Percentiles rank a stretch among this genome's conserved stretches.
phyloP scores from a whole-genome alignment of 2,797 vertebrate species.

The Emydoidea blandingii region DNA sequence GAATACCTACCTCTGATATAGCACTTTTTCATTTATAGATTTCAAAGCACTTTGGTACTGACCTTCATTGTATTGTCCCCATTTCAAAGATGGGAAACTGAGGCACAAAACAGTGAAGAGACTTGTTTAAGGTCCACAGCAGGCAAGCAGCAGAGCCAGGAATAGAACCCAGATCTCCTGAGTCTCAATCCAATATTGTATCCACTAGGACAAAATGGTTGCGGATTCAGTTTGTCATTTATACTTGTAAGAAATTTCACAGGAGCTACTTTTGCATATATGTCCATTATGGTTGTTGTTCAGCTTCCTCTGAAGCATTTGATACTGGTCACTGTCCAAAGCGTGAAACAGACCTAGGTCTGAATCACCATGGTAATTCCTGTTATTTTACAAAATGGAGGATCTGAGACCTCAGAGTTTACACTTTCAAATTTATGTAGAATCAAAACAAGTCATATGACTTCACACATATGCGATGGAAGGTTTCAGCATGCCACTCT shows the following conservation, averaged over 20 bases:
- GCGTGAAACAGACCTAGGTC: neutral
- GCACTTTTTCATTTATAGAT: neutral
- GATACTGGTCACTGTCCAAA: neutral
- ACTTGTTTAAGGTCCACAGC: neutral
- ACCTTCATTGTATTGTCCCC: too few relatives aligned
- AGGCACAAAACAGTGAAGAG: neutral
- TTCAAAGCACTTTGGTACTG: too few relatives aligned
- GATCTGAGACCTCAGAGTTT: neutral
- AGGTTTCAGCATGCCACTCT: neutral
- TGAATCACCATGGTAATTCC: neutral
- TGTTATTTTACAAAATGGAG: neutral
- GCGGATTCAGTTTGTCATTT: rapidly evolving
- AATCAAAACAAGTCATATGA: rapidly evolving
- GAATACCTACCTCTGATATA: neutral
- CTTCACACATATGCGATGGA: neutral
- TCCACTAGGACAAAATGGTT: neutral
- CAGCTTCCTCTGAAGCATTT: neutral
- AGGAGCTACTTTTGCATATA: neutral
- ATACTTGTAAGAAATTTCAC: neutral
- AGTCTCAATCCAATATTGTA: neutral
- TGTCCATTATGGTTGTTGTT: neutral
- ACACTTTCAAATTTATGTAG: neutral
- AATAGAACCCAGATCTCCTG: neutral
- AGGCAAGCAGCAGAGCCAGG: neutral
- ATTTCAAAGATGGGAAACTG: neutral